Evolutionary conservation across 1,140 invertebrate species (phyloP).

Genomic region (Dendroctonus valens): DNA sequence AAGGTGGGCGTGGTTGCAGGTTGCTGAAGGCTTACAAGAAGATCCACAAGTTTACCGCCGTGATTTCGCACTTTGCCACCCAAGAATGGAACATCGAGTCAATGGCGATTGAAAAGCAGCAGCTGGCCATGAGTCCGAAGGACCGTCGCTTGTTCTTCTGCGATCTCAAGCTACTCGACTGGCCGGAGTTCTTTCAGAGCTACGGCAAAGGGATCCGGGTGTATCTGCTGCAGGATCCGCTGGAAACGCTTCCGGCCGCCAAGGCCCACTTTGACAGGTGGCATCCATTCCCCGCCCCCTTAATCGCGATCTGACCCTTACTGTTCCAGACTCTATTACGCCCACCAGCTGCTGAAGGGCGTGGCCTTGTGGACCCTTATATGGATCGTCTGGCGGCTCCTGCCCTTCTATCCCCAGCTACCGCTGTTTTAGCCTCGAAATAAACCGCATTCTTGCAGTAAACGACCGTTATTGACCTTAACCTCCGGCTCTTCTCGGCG

Average conservation of each 20-base stretch:
- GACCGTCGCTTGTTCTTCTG: constrained; percentile 69
- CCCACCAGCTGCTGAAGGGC: too few species aligned
- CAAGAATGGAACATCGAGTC: constrained; percentile 71
- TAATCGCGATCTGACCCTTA: too few species aligned
- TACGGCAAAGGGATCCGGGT: constrained; percentile 66
- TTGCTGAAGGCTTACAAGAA: constrained; percentile 72
- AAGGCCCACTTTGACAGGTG: constrained; percentile 36
- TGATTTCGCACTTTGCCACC: constrained; percentile 71
- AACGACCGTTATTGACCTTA: too few species aligned
- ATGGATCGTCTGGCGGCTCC: too few species aligned
- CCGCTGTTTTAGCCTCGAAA: too few species aligned
- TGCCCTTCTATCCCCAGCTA: too few species aligned
- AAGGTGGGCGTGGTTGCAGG: constrained; percentile 51
- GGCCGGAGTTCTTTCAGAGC: constrained; percentile 63
- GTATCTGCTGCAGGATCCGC: constrained; percentile 70
- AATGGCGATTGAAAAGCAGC: constrained; percentile 60
- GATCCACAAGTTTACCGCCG: constrained; percentile 69
- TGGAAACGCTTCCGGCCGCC: constrained; percentile 62
- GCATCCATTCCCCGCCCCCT: neutral
- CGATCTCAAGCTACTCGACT: constrained; percentile 65
- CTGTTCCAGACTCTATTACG: too few species aligned
- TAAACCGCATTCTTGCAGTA: too few species aligned
- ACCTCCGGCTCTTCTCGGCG: too few species aligned
- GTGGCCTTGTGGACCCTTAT: too few species aligned
- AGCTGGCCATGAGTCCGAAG: constrained; percentile 54